Base-by-base conservation (phyloP, 1,140 invertebrate species). In the Pseudobourletiella spinata region DNA sequence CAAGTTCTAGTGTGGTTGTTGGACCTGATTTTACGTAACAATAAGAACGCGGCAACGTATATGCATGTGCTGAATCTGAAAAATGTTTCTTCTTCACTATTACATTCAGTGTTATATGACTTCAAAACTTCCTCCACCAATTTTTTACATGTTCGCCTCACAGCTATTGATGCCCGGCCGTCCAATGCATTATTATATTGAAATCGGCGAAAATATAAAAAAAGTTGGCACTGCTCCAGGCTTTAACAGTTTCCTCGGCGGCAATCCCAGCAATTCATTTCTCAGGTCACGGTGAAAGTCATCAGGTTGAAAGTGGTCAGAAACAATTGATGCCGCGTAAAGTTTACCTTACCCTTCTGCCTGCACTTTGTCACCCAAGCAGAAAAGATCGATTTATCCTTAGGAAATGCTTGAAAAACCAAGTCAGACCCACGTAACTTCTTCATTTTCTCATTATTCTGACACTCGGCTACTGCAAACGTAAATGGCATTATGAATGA, bases 241-340 rank as follows among this genome's bases (percentile, higher is more conserved):
- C 22, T 59, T 59, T 15, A 59, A 43, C 25, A 25, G 18, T 60
- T 35, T 35, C 32, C 29, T 62, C 1, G 43, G 4, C 18, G 64
- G 64, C 22, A 66, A 43, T 18, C 55, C 54, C 4, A 66, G 44
- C 18, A 66, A 26, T 48, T 66, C 64, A 51, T 51, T 64, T 39
- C 43, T 11, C 14, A 66, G 46, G 30, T 66, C 64, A 11, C 64
- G 20, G 25, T 63, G n/a, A 43, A 51, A 66, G 43, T 64, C 64
- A 1, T 44, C 54, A 29, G 25, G n/a, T 28, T 15, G 16, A 55
- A 66, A 66, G 39, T 66, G 64, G n/a, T 46, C 60, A 2, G 55
- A 64, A 28, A 54, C 63, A 29, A 66, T 35, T 26, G 20, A 18
- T 24, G 52, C 35, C 15, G 25, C 20, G 28, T 29, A 8, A 28